Conservation (phyloP, 2,888 invertebrate genomes). For the Drosophila nr. perissopoda region DNA sequence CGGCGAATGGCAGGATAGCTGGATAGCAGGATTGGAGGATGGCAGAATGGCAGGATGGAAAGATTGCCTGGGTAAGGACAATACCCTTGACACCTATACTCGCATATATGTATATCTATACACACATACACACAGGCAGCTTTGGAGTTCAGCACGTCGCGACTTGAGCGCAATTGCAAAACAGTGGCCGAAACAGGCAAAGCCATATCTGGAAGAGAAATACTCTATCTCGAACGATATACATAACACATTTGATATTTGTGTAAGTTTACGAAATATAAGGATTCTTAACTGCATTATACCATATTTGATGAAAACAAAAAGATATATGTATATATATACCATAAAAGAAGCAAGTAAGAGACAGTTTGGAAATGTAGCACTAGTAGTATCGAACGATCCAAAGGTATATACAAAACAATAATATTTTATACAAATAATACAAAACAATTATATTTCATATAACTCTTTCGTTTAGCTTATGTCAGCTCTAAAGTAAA, state of each 20-base stretch:
- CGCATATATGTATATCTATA: constrained; percentile 23
- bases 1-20: constrained; percentile 39
- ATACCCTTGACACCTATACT: constrained; percentile 75
- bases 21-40: neutral
- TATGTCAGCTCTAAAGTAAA: neutral
- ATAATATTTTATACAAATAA: neutral
- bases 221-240: constrained; percentile 29
- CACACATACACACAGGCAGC: constrained; percentile 18
- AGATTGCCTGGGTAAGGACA: constrained; percentile 65
- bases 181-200: constrained; percentile 58
- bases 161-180: constrained; percentile 58
- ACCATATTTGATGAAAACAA: neutral
- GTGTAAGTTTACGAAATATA: neutral
- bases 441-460: neutral
- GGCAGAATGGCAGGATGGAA: constrained; percentile 30
- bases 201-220: constrained; percentile 15
- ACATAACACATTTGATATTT: neutral
- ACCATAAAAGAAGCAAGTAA: neutral
- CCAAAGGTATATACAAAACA: neutral
- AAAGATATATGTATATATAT: neutral
- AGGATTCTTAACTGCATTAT: neutral
- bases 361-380: neutral
- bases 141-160: constrained; percentile 52
- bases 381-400: neutral
- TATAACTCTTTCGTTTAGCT: neutral